Evolutionary conservation across 92 coral and sea anemone species (phyloP).

Genomic region (Zoanthus solanderi): DNA sequence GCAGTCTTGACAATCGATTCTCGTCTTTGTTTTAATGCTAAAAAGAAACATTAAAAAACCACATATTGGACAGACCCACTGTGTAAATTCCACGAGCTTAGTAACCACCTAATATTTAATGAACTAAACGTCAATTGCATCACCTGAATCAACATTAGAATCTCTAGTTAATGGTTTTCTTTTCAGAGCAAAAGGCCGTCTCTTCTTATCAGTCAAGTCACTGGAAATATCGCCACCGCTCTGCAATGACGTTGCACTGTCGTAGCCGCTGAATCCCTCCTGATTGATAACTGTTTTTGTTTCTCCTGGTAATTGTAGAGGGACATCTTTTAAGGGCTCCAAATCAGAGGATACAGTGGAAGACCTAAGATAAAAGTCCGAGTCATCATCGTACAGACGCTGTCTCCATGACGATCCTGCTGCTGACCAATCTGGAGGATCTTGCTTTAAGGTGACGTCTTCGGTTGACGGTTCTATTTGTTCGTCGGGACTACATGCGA

Average conservation of each 20-base stretch:
- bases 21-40: too few relatives aligned
- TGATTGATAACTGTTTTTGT: neutral
- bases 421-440: neutral
- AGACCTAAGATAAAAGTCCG: neutral
- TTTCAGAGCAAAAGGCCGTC: constrained; percentile 34
- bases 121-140: constrained; percentile 21
- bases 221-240: constrained; percentile 31
- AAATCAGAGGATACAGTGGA: neutral
- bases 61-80: neutral
- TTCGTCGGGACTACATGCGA: constrained; percentile 32
- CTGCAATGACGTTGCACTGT: constrained; percentile 29
- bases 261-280: neutral
- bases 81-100: neutral
- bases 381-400: neutral
- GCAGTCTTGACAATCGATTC: too few relatives aligned
- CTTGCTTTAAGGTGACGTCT: neutral
- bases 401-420: neutral
- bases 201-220: constrained; percentile 18
- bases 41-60: neutral
- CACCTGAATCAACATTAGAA: constrained; percentile 48
- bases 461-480: neutral
- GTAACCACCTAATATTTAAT: neutral
- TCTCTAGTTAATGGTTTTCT: constrained; percentile 30
- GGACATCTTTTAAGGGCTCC: neutral
- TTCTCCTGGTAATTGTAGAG: neutral